phyloP scores from a whole-genome alignment of 2,888 invertebrate genomes.

The Tetragonisca angustula region DNA sequence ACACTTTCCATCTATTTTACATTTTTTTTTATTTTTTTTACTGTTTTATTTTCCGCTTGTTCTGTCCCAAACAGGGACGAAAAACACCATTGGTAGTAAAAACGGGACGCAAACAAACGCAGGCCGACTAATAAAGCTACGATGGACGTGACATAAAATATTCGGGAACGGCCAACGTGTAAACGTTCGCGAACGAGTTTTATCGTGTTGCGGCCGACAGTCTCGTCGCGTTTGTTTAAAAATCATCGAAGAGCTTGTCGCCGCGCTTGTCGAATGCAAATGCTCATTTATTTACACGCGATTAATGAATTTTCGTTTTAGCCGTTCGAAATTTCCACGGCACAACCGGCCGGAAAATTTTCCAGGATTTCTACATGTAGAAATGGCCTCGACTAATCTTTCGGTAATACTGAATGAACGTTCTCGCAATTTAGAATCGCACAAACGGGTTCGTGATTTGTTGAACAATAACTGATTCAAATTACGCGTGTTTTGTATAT shows the following conservation, averaged over 20 bases:
- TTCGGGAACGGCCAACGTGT: slow-evolving; percentile 51
- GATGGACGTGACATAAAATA: slow-evolving; percentile 51
- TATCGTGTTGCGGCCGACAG: slow-evolving; percentile 37
- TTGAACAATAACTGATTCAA: no score
- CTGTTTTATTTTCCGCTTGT: no score
- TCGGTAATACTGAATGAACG: background rate
- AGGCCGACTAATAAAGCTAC: slow-evolving; percentile 30
- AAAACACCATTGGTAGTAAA: background rate
- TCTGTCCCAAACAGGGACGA: background rate
- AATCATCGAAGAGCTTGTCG: slow-evolving; percentile 48
- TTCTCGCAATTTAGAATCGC: background rate
- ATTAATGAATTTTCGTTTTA: slow-evolving; percentile 53
- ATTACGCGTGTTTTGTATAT: no score
- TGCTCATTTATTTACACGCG: slow-evolving; percentile 54
- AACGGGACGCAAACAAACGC: background rate
- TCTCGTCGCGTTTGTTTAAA: slow-evolving; percentile 50
- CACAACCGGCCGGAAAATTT: background rate
- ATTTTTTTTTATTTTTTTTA: background rate
- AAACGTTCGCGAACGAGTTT: slow-evolving; percentile 72
- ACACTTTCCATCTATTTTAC: background rate
- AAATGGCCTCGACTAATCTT: background rate
- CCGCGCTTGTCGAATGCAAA: slow-evolving; percentile 28
- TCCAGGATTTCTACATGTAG: background rate
- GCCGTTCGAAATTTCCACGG: background rate
- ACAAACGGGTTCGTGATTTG: no score